Evolutionary conservation across 2,888 invertebrate genomes (phyloP).

Genomic region (Cryptocephalus moraei): DNA sequence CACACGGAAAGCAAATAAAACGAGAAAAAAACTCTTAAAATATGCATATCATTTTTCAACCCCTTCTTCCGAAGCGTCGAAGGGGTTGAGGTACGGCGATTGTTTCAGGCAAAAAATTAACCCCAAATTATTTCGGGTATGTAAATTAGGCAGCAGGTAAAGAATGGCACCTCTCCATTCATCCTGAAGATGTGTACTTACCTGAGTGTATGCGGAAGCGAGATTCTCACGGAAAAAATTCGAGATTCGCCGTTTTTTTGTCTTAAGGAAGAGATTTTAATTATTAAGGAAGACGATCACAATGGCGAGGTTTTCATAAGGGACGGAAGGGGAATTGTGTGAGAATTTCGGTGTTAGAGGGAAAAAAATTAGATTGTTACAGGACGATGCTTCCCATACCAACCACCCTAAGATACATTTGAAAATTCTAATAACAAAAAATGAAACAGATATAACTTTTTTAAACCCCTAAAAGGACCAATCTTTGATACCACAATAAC

Average conservation of each 20-base stretch:
- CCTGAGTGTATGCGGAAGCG: neutral
- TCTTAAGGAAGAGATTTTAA: too few relatives aligned
- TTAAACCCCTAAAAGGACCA: too few relatives aligned
- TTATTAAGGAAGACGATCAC: too few relatives aligned
- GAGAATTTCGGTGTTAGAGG: too few relatives aligned
- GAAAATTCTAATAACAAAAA: too few relatives aligned
- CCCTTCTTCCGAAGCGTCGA: constrained; percentile 14
- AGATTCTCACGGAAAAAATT: neutral
- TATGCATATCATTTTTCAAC: constrained; percentile 29
- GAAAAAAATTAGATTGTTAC: too few relatives aligned
- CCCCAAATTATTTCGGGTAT: constrained; percentile 26
- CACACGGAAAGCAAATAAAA: constrained; percentile 23
- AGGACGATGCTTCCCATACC: too few relatives aligned
- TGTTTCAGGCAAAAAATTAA: constrained; percentile 35
- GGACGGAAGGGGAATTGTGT: too few relatives aligned
- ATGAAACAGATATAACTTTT: too few relatives aligned
- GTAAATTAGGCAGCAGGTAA: constrained; percentile 22
- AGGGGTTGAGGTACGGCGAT: constrained; percentile 17
- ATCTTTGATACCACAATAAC: too few relatives aligned
- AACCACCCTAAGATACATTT: too few relatives aligned
- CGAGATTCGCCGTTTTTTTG: neutral
- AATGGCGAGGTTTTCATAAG: too few relatives aligned
- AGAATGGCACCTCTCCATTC: neutral
- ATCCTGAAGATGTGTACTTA: neutral
- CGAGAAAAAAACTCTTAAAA: constrained; percentile 27